phyloP scores from a whole-genome alignment of 2,113 vertebrate species.

The Plecotus auritus region DNA sequence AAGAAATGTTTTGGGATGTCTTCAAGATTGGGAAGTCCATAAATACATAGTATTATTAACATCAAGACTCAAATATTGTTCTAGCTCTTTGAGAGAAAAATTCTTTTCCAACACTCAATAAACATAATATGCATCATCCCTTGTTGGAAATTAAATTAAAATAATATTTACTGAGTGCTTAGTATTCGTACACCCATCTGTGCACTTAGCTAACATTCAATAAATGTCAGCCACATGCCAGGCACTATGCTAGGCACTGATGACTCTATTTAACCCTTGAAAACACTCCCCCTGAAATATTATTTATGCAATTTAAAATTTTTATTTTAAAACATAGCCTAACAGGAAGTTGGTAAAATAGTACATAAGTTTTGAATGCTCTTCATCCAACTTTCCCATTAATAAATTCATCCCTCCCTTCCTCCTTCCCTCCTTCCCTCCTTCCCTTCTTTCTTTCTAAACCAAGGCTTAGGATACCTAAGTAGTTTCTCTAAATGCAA shows the following conservation, averaged over 20 bases:
- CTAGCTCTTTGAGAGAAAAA: neutral
- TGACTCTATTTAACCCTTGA: neutral
- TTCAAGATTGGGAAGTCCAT: neutral
- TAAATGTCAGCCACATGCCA: neutral
- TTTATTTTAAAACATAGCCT: neutral
- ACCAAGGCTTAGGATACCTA: neutral
- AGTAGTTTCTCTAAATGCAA: neutral
- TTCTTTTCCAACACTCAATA: neutral
- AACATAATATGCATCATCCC: neutral
- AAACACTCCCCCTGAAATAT: neutral
- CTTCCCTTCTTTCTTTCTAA: neutral
- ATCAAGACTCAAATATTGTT: neutral
- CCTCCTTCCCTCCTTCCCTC: too few species aligned
- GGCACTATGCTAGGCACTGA: neutral
- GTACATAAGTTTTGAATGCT: neutral
- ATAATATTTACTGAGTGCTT: neutral
- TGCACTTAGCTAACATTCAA: neutral
- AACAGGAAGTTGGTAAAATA: neutral
- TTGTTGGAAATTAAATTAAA: conserved; percentile 2
- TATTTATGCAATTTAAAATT: neutral
- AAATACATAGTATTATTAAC: neutral
- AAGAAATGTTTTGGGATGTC: neutral
- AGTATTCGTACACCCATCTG: neutral
- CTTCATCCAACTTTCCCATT: neutral
- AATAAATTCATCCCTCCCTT: neutral